Evolutionary conservation across 2,888 invertebrate genomes (phyloP).

Genomic region (Philopedon plagiatum): DNA sequence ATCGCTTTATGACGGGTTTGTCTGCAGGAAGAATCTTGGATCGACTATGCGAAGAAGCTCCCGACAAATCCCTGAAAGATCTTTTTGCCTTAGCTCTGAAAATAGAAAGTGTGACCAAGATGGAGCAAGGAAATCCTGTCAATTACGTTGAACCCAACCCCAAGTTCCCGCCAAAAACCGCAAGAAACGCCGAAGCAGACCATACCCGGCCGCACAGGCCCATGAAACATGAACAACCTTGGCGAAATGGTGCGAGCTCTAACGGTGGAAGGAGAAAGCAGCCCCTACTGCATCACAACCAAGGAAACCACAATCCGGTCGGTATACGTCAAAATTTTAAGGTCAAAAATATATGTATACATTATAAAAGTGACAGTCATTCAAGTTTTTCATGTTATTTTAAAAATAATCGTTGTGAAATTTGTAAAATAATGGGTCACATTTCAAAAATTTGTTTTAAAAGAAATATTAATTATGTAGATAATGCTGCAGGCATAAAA

Average conservation of each 20-base stretch:
- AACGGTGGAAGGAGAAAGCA: too few species aligned
- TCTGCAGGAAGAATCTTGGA: background rate
- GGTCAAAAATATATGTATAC: constrained; percentile 14
- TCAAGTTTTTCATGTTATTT: background rate
- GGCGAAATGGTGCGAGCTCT: too few species aligned
- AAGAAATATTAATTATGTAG: background rate
- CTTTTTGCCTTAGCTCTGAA: background rate
- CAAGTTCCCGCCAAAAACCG: too few species aligned
- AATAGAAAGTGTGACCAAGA: background rate
- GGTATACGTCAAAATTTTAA: too few species aligned
- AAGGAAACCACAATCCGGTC: too few species aligned
- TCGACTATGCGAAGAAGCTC: background rate
- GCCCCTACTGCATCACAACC: too few species aligned
- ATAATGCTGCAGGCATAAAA: too few species aligned
- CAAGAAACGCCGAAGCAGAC: too few species aligned
- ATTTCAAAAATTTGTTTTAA: background rate
- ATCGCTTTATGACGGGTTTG: background rate
- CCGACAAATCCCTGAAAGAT: background rate
- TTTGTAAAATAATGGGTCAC: constrained; percentile 8
- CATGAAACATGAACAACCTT: too few species aligned
- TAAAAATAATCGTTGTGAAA: background rate
- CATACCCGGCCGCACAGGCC: too few species aligned
- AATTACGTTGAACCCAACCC: too few species aligned
- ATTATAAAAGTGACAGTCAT: background rate
- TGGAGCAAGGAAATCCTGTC: too few species aligned